These are phyloP conservation scores for Micrastur ruficollis DNA, from an alignment of 2,797 vertebrate genomes.

Conservation along the genomic window DNA sequence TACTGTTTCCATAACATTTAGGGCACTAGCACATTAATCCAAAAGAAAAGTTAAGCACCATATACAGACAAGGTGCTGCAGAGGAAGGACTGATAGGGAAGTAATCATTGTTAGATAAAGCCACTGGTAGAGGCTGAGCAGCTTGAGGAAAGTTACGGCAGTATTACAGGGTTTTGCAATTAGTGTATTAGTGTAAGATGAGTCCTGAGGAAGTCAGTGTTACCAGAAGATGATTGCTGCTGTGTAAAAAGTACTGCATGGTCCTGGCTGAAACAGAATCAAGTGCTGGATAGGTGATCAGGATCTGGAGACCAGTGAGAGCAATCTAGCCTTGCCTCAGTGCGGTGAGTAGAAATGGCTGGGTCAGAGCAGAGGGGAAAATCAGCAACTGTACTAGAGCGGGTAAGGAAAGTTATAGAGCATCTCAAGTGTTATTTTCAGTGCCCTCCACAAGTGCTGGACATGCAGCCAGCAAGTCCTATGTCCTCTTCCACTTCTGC, in stretches of 20 bases:
- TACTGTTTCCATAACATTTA: neutral
- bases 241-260: neutral
- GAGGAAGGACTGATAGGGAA: neutral
- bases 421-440: neutral
- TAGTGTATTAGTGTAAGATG: neutral
- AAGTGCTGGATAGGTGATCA: neutral
- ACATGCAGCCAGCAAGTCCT: neutral
- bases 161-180: neutral
- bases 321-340: neutral
- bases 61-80: neutral
- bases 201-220: neutral
- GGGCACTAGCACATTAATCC: neutral
- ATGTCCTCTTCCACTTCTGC: neutral
- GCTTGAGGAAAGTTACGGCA: neutral
- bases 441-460: neutral
- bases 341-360: neutral
- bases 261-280: neutral
- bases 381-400: neutral
- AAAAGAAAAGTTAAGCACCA: neutral
- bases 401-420: neutral
- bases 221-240: neutral
- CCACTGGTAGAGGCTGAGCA: neutral
- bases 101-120: neutral
- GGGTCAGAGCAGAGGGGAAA: neutral
- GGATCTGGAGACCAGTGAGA: neutral